Evolutionary conservation across 2,888 invertebrate genomes (phyloP), one percentile per base, ranked within the genome.

Genomic region (Drosophila yooni): DNA sequence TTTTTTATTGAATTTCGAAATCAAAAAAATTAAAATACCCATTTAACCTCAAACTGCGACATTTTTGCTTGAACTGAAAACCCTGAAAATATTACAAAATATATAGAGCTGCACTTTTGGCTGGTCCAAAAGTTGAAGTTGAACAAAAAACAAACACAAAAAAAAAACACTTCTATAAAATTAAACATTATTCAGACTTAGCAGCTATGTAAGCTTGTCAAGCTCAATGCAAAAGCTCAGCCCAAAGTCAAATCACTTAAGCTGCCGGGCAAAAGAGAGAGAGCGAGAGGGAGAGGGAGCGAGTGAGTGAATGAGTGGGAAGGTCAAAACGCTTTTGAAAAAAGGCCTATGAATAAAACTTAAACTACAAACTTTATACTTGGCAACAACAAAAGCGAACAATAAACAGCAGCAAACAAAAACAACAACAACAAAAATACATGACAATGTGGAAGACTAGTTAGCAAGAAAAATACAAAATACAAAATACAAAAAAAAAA

Each of bases 321-420:
- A 81, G 82, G 82, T 81, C 83, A 85, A 72, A 74, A 66, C 51
- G 82, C 77, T 82, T 84, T 86, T 70, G 40, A 74, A 81, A 76
- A 85, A 74, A 82, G 76, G 88, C 85, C 85, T 82, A 84, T 51
- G 59, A 62, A 76, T 64, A 71, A 74, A 74, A 82, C 82, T 83
- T 86, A 71, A 86, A 83, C 83, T 86, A 81, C 79, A 83, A 81
- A 86, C 83, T 81, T 81, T 79, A 81, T 76, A 86, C 81, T 74
- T 76, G 76, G 76, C 76, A 74, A 63, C 73, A 36, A 27, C 25
- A 40, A 29, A 76, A 61, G 62, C 65, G 34, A 65, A 50, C 33
- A 51, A 43, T n/a, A 50, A 46, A n/a, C 65, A 53, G 52, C 11
- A 56, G 21, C 7, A 54, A 54, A n/a, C 0, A 53, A 43, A 31